Conservation (phyloP, 2,797 vertebrate species). For the Tinamus major region DNA sequence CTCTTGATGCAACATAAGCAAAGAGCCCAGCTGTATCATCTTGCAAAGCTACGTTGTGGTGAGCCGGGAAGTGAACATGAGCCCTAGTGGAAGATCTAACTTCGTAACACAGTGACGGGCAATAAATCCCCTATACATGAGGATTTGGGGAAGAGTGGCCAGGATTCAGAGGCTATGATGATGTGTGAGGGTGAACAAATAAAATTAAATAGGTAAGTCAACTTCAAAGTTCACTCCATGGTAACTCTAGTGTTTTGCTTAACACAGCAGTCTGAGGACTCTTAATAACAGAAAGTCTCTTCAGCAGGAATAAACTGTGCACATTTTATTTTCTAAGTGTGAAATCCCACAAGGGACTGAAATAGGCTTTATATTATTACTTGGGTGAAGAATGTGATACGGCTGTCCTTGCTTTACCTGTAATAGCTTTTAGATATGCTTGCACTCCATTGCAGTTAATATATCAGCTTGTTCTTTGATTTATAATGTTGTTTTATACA, state of each 20-base stretch:
- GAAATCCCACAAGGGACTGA: background rate
- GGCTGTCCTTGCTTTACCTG: background rate
- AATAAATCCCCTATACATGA: background rate
- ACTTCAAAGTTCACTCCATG: background rate
- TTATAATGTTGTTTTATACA: background rate
- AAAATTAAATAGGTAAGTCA: background rate
- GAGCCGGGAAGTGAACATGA: background rate
- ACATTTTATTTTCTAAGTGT: background rate
- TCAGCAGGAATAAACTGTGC: background rate
- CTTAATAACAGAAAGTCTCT: background rate
- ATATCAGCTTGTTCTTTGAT: background rate
- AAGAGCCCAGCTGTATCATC: background rate
- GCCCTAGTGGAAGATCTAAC: background rate
- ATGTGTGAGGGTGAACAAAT: background rate
- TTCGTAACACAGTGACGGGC: background rate
- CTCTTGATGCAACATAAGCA: background rate
- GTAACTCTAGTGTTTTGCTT: background rate
- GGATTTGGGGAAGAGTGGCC: background rate
- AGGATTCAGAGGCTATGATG: background rate
- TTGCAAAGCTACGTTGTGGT: background rate
- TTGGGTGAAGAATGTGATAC: background rate
- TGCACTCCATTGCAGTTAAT: background rate
- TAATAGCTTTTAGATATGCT: conserved; percentile 1
- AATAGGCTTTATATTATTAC: background rate
- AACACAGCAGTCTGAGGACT: background rate